A percentile compares a stretch with the other conserved stretches of the same genome.
Evolutionary conservation across 2,113 vertebrate species (phyloP).

Genomic region (Neotoma lepida): DNA sequence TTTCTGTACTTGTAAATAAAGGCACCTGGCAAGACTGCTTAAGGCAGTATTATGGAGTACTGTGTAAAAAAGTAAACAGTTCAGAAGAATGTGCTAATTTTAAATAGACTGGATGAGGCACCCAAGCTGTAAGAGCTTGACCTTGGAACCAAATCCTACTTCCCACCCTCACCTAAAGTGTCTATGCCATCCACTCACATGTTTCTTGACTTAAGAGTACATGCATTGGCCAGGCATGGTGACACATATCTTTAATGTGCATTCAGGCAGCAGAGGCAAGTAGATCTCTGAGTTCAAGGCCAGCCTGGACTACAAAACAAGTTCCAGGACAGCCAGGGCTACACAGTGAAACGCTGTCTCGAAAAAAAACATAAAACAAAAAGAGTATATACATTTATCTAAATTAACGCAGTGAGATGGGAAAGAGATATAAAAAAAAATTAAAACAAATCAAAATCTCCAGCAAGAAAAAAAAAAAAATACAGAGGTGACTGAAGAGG

Average conservation of each 20-base stretch:
- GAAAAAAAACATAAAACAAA: neutral
- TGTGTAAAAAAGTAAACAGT: neutral
- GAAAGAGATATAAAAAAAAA: neutral
- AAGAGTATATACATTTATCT: conserved; percentile 9
- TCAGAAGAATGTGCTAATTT: conserved; percentile 39
- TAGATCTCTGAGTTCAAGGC: neutral
- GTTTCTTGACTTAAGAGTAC: neutral
- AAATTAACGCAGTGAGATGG: neutral
- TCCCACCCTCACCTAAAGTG: neutral
- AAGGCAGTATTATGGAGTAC: neutral
- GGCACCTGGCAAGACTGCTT: neutral
- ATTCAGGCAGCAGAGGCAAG: neutral
- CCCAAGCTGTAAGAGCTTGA: neutral
- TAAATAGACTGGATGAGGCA: conserved; percentile 3
- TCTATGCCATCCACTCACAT: neutral
- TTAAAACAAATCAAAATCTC: conserved; percentile 11
- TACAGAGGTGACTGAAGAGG: neutral
- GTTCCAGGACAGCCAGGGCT: neutral
- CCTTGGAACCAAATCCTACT: neutral
- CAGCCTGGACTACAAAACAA: neutral
- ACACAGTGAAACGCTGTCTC: neutral
- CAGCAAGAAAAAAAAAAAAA: neutral
- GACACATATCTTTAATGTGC: neutral
- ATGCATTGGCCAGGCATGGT: neutral
- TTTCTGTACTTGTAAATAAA: conserved; percentile 67